Conservation (phyloP, 2,113 vertebrate species). For the Paracanthobrama guichenoti region DNA sequence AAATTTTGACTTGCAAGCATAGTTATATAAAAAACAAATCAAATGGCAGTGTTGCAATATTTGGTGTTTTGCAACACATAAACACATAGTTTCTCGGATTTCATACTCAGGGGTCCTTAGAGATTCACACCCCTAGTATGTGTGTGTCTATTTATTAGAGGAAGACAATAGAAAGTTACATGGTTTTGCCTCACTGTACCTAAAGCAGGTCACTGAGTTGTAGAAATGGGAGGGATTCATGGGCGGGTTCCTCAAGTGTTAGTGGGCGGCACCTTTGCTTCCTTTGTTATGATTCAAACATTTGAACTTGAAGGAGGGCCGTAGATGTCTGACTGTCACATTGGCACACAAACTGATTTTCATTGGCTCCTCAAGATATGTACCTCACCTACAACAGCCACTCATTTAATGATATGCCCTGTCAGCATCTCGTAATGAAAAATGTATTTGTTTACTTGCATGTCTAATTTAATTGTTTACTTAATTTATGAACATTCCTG, state of each 20-base stretch:
- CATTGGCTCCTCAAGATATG: conserved; percentile 25
- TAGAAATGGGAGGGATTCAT: conserved; percentile 21
- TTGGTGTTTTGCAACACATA: background rate
- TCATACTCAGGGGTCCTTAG: background rate
- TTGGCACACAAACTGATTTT: background rate
- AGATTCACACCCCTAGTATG: background rate
- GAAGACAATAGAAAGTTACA: conserved; percentile 18
- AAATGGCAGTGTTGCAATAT: background rate
- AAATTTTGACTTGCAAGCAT: background rate
- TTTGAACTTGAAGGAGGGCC: conserved; percentile 48
- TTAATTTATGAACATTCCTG: no score
- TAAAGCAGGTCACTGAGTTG: conserved; percentile 21
- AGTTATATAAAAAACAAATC: background rate
- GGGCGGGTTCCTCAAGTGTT: conserved; percentile 36
- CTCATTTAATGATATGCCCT: background rate
- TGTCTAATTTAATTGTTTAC: background rate
- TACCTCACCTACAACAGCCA: background rate
- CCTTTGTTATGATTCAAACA: conserved; percentile 72
- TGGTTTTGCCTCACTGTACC: conserved; percentile 10
- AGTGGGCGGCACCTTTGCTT: conserved; percentile 51
- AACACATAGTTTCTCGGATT: background rate
- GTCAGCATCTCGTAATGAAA: background rate
- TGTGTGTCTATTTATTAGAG: background rate
- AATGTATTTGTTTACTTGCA: background rate
- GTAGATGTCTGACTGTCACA: background rate